These are phyloP conservation scores for Bettongia penicillata DNA, from an alignment of 2,113 vertebrate species.

Conservation along the genomic window DNA sequence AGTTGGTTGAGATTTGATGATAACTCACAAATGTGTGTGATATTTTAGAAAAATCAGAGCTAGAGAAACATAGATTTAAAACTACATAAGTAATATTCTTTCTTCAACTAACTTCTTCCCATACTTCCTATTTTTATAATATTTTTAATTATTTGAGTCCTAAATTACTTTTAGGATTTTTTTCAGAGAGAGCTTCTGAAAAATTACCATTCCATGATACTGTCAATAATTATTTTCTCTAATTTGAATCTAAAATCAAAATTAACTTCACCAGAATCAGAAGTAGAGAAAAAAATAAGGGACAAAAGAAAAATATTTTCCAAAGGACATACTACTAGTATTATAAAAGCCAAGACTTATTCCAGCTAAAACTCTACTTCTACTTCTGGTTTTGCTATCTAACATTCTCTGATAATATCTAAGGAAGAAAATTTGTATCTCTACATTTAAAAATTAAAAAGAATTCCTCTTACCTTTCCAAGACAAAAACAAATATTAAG, in stretches of 20 bases:
- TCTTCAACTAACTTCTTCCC: not conserved
- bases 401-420: not conserved
- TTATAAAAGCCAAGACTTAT: not conserved
- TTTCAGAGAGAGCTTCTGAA: not conserved
- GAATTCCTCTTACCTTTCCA: slow-evolving; percentile 68
- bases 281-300: not conserved
- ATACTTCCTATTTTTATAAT: slow-evolving; percentile 18
- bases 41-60: not conserved
- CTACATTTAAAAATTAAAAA: slow-evolving; percentile 1
- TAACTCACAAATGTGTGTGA: slow-evolving; percentile 66
- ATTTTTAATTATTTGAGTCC: not conserved
- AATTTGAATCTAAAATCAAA: slow-evolving; percentile 37
- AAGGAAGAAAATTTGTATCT: not conserved
- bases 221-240: slow-evolving; percentile 32
- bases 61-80: not conserved
- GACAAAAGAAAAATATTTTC: slow-evolving; percentile 13
- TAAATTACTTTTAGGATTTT: slow-evolving; percentile 23
- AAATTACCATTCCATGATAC: slow-evolving; percentile 38
- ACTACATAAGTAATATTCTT: not conserved
- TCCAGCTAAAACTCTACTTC: slow-evolving; percentile 3
- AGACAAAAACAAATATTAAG: slow-evolving; percentile 47
- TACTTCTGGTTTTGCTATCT: not conserved
- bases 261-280: slow-evolving; percentile 37
- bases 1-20: slow-evolving; percentile 57
- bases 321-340: not conserved